Base-by-base conservation (phyloP, 2,113 vertebrate species). In the Equus quagga region DNA sequence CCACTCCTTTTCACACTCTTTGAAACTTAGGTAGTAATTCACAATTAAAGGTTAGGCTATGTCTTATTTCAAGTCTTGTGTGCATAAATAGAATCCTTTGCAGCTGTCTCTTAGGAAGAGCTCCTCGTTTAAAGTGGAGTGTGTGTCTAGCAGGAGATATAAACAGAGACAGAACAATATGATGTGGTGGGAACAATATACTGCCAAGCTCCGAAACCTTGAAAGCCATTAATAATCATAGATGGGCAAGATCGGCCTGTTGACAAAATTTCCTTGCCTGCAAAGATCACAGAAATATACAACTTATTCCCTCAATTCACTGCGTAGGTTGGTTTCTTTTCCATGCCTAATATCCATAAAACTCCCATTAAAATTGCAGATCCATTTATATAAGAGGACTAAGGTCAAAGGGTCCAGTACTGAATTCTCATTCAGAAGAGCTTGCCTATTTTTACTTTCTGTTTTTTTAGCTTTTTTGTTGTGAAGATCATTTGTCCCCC, bases 31-130 rank as follows among this genome's bases (percentile, higher is more conserved):
- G 78, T 95, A 96, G 96, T 96, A 98, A 98, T 98, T 98, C 89
- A 97, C 98, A 98, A 98, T 98, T 98, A 99, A 98, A 98, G 96
- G 96, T 98, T 98, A 98, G 85, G 76, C 65, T 97, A 84, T 95
- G 92, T 96, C 97, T 98, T 98, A 94, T 97, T 98, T 98, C 97
- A 98, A 98, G 95, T 17, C 93, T 94, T 95, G 62, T 97, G 69
- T 97, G 89, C 84, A 97, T 97, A 98, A 98, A 97, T 94, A 98
- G 97, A 98, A 97, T 94, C 36, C 80, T 96, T 97, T 95, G 94
- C 97, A 65, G 88, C 93, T 64, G 67, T 95, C 90, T 98, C 89
- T 97, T 94, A 98, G 92, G 96, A 98, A 96, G 80, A 97, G 62
- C 80, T 98, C 81, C 91, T 98, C 87, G 94, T 98, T 98, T 98